phyloP scores from a whole-genome alignment of 2,888 invertebrate genomes.

The Acleris laterana region DNA sequence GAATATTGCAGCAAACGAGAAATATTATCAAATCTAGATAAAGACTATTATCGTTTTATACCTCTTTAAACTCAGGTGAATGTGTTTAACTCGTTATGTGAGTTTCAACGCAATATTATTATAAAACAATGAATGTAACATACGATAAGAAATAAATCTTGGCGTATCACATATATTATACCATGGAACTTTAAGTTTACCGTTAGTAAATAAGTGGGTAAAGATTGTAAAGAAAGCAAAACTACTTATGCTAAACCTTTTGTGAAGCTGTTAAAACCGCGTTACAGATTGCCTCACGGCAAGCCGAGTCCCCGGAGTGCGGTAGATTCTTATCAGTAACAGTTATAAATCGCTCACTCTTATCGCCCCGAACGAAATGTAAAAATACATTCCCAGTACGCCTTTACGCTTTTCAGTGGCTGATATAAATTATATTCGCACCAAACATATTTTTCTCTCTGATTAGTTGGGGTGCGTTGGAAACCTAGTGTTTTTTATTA shows the following conservation, averaged over 20 bases:
- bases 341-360: slow-evolving; percentile 60
- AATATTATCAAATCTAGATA: too few species aligned
- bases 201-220: not conserved
- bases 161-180: too few species aligned
- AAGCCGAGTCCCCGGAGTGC: slow-evolving; percentile 46
- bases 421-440: slow-evolving; percentile 22
- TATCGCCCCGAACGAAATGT: slow-evolving; percentile 53
- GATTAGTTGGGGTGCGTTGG: slow-evolving; percentile 4
- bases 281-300: slow-evolving; percentile 48
- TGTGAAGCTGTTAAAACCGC: slow-evolving; percentile 45
- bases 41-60: too few species aligned
- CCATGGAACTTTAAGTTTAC: not conserved
- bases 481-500: not conserved
- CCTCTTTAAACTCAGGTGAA: too few species aligned
- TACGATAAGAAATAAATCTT: too few species aligned
- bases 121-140: too few species aligned
- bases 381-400: slow-evolving; percentile 48
- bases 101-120: too few species aligned
- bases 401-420: slow-evolving; percentile 40
- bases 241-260: slow-evolving; percentile 31
- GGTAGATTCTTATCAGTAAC: slow-evolving; percentile 56
- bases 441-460: slow-evolving; percentile 10
- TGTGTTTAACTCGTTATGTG: too few species aligned
- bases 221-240: slow-evolving; percentile 3
- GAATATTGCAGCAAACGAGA: too few species aligned